Base-by-base conservation (phyloP, 23 tunicate species). In the Diplosoma virens region DNA sequence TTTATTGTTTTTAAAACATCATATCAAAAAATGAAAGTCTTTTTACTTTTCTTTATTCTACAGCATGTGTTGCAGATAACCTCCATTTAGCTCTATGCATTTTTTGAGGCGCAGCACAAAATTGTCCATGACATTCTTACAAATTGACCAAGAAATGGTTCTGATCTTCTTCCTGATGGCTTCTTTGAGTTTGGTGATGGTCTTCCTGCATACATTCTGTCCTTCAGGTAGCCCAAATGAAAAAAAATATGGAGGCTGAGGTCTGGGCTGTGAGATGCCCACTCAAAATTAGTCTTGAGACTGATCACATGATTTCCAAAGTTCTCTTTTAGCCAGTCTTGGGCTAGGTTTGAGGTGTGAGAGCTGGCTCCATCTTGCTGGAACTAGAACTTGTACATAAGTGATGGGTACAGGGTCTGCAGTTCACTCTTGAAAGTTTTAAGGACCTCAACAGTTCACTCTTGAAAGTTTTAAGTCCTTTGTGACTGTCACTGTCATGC, bases 1-100 rank as follows among this genome's bases (percentile, higher is more conserved):
- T 58, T 58, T 58, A 18, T 58, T 58, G 27, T 58, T 14, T 58
- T 18, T 6, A 58, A 58, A 58, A 58, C 65, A 58, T 58, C 50
- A 41, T 14, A 14, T 41, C 50, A 41, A 41, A 14, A 41, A 9
- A 41, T 41, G 14, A 41, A 41, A 41, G 50, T 41, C 14, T 7
- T 41, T 41, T 41, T 7, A 41, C 9, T 41, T 7, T 41, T 41
- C 50, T 41, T 41, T 41, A 7, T 41, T 41, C 50, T 41, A 41
- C n/a, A 58, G 65, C 65, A 18, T 58, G 65, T 58, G 65, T 58
- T 58, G 7, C 7, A 18, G n/a, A 58, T 58, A 21, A 24, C 65
- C 65, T 58, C 65, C 26, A 58, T 9, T 18, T 58, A 58, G 65
- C 65, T 18, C 65, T 24, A 21, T 58, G 65, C n/a, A 9, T 58